Evolutionary conservation across 2,797 vertebrate genomes (phyloP).

Genomic region (Sorex maritimensis): DNA sequence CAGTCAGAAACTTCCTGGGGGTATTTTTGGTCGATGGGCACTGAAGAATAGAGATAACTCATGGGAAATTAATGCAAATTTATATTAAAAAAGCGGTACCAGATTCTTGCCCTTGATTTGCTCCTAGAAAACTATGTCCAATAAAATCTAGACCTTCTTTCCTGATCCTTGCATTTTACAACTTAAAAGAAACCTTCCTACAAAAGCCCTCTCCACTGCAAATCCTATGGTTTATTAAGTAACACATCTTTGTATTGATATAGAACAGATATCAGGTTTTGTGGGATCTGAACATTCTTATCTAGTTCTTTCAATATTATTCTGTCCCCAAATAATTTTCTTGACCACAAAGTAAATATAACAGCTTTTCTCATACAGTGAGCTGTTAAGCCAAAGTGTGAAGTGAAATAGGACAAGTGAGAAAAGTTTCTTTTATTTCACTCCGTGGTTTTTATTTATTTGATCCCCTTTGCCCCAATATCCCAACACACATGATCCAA

Average conservation of each 20-base stretch:
- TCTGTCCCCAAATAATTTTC: constrained; percentile 51
- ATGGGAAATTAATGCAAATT: not conserved
- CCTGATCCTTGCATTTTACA: not conserved
- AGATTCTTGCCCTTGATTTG: constrained; percentile 3
- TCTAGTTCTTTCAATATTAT: constrained; percentile 22
- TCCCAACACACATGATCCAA: not conserved
- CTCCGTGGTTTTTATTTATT: not conserved
- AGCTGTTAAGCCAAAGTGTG: not conserved
- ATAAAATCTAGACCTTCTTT: not conserved
- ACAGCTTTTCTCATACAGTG: not conserved
- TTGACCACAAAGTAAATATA: constrained; percentile 16
- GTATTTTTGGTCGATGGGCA: not conserved
- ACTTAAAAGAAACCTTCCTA: not conserved
- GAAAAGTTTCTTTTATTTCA: not conserved
- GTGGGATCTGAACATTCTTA: not conserved
- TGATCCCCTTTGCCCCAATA: not conserved
- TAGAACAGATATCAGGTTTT: not conserved
- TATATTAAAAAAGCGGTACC: not conserved
- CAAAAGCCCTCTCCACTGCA: not conserved
- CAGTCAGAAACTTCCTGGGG: not conserved
- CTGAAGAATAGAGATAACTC: not conserved
- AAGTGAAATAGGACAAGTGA: not conserved
- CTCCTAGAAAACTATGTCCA: not conserved
- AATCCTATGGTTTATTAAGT: not conserved
- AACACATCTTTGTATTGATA: not conserved